A percentile compares a stretch with the other conserved stretches of the same genome.
phyloP scores from a whole-genome alignment of 2,888 invertebrate genomes.

The Sepioteuthis lessoniana region DNA sequence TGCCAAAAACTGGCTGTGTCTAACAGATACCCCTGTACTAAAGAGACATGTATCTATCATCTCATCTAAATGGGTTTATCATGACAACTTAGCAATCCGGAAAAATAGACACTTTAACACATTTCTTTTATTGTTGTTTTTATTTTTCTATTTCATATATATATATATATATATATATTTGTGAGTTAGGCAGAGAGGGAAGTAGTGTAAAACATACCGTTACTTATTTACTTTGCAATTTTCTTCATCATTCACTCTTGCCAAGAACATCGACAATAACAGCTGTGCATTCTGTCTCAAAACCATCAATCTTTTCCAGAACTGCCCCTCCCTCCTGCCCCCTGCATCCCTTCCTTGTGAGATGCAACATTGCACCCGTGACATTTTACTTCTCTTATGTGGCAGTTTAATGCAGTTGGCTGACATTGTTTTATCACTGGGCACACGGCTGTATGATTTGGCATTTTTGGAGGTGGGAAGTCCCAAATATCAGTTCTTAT shows the following conservation, averaged over 20 bases:
- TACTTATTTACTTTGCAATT: not conserved
- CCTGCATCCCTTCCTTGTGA: not conserved
- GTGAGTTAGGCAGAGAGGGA: not conserved
- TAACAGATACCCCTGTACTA: not conserved
- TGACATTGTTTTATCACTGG: not conserved
- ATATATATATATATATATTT: too few species aligned
- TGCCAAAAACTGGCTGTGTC: not conserved
- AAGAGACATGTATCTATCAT: not conserved
- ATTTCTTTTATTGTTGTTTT: too few species aligned
- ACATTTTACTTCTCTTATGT: slow-evolving; percentile 24
- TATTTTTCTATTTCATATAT: too few species aligned
- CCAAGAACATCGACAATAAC: not conserved
- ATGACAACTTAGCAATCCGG: not conserved
- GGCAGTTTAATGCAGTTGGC: slow-evolving; percentile 20
- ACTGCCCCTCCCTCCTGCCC: not conserved
- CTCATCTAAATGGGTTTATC: not conserved
- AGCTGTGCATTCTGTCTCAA: not conserved
- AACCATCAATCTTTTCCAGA: not conserved
- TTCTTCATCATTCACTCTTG: not conserved
- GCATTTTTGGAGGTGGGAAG: not conserved
- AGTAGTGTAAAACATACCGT: not conserved
- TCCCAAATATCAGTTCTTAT: not conserved
- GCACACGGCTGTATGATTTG: not conserved
- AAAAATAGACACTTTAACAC: not conserved
- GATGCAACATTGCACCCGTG: not conserved